A percentile compares a stretch with the other conserved stretches of the same genome.
phyloP scores from a whole-genome alignment of 2,797 vertebrate genomes.

The Falco naumanni region DNA sequence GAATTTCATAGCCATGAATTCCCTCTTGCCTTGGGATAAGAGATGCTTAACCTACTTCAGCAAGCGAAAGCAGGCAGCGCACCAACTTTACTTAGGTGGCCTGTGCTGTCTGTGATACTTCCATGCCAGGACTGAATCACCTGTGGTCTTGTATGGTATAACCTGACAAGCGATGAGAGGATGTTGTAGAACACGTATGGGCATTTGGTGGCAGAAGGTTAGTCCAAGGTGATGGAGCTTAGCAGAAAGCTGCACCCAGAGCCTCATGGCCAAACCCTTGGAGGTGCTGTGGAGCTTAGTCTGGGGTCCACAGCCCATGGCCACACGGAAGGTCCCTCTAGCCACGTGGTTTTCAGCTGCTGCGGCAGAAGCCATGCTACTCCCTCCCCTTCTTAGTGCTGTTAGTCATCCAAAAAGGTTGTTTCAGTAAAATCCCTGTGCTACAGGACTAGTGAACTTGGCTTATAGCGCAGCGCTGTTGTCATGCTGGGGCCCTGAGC shows the following conservation, averaged over 20 bases:
- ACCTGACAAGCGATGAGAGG: neutral
- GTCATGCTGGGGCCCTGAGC: neutral
- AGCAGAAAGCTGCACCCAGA: neutral
- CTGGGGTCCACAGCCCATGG: rapidly evolving
- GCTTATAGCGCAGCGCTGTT: neutral
- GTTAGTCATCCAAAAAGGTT: neutral
- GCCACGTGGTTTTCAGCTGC: neutral
- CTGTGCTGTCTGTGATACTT: neutral
- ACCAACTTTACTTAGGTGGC: neutral
- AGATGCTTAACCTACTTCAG: neutral
- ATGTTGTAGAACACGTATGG: neutral
- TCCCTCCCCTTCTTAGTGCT: neutral
- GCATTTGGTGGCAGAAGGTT: neutral
- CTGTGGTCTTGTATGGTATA: neutral
- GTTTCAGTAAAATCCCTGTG: neutral
- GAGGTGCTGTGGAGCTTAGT: neutral
- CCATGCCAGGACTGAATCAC: neutral
- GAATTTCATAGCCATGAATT: neutral
- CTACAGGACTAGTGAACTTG: neutral
- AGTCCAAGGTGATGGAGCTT: neutral
- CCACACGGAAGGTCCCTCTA: neutral
- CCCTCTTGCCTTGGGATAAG: neutral
- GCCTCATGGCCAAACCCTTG: neutral
- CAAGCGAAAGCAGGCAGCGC: neutral
- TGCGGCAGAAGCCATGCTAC: neutral